These are phyloP conservation scores for Pampusana beccarii DNA, from an alignment of 2,113 vertebrate species.

Conservation along the genomic window DNA sequence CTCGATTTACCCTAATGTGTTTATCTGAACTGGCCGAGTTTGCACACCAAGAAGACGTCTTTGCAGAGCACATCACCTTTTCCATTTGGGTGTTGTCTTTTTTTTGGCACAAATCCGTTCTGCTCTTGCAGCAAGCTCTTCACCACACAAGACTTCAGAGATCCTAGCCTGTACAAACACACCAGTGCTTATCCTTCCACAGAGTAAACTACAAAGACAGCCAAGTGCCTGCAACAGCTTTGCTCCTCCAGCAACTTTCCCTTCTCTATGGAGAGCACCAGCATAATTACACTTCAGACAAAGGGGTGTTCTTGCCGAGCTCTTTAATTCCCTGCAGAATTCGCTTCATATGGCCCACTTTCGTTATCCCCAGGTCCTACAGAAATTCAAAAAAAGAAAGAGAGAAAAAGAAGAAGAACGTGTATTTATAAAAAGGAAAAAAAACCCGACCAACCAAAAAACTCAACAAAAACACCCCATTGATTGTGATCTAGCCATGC, in stretches of 20 bases:
- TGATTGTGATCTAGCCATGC: background rate
- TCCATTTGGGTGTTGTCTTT: background rate
- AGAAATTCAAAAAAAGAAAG: background rate
- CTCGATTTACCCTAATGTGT: constrained; percentile 52
- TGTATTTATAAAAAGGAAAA: constrained; percentile 19
- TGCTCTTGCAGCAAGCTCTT: constrained; percentile 54
- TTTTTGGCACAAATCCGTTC: constrained; percentile 82
- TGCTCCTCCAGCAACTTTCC: constrained; percentile 42
- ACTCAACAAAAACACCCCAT: no score
- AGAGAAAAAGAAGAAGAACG: background rate
- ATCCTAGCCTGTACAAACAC: constrained; percentile 47
- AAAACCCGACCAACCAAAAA: no score
- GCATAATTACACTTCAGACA: constrained; percentile 82
- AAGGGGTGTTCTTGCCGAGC: constrained; percentile 82
- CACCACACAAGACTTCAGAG: constrained; percentile 3
- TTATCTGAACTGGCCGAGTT: constrained; percentile 76
- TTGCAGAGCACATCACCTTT: constrained; percentile 51
- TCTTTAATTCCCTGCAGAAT: constrained; percentile 99
- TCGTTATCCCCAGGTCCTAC: constrained; percentile 99
- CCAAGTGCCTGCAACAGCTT: constrained; percentile 43
- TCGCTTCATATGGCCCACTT: constrained; percentile 99
- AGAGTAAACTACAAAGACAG: constrained; percentile 52
- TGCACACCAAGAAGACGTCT: constrained; percentile 75
- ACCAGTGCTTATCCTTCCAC: constrained; percentile 45
- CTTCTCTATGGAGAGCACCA: constrained; percentile 65